These are phyloP conservation scores for Oxyteleia sp. DNA, from an alignment of 2,888 invertebrate genomes.

Conservation along the genomic window DNA sequence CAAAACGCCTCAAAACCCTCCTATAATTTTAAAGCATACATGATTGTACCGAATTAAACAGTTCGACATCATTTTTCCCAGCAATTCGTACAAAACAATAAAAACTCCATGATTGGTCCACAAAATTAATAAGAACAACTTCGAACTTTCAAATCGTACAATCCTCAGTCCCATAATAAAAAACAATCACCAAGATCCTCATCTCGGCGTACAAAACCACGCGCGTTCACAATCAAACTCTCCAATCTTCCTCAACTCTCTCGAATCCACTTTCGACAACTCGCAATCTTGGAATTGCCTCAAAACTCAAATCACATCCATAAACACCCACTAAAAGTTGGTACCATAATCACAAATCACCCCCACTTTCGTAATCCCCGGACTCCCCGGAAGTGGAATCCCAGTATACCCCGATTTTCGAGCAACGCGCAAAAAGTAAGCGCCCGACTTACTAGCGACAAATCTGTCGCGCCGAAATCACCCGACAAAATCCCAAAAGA, in stretches of 20 bases:
- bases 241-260: conserved; percentile 4
- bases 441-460: too few relatives aligned
- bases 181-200: conserved; percentile 1
- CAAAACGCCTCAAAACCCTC: too few relatives aligned
- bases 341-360: conserved; percentile 24
- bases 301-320: conserved; percentile 25
- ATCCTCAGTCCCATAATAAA: not conserved
- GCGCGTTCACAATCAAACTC: conserved; percentile 7
- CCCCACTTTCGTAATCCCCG: conserved; percentile 3
- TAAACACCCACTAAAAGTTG: conserved; percentile 21
- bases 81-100: not conserved
- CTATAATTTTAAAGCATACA: too few relatives aligned
- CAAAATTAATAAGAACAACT: not conserved
- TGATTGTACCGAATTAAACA: too few relatives aligned
- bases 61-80: not conserved
- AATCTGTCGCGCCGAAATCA: too few relatives aligned
- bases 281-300: conserved; percentile 12
- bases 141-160: not conserved
- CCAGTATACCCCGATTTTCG: conserved; percentile 2
- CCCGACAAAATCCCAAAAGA: too few relatives aligned
- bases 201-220: not conserved
- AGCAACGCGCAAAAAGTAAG: conserved; percentile 11
- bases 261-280: conserved; percentile 36
- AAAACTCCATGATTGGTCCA: not conserved
- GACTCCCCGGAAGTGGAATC: conserved; percentile 1